Evolutionary conservation across 2,113 vertebrate genomes (phyloP).

Genomic region (Tyrannus savana): DNA sequence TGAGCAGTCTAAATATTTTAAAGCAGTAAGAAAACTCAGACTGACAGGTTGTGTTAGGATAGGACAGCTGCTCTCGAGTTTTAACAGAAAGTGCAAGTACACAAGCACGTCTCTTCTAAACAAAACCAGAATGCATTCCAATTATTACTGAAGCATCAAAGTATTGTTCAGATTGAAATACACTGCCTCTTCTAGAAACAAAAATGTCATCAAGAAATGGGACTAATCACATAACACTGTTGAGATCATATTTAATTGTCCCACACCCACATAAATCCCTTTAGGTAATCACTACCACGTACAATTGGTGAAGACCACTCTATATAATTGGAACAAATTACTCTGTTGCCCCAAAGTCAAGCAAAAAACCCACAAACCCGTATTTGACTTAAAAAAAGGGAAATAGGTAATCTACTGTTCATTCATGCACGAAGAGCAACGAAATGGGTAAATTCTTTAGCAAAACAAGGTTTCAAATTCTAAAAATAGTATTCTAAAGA

Average conservation of each 20-base stretch:
- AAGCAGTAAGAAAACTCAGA: not conserved
- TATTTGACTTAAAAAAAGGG: not conserved
- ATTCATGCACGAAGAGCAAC: not conserved
- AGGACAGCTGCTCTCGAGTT: not conserved
- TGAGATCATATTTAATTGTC: not conserved
- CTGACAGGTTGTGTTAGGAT: not conserved
- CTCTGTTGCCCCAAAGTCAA: not conserved
- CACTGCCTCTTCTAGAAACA: not conserved
- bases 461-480: not conserved
- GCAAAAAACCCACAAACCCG: not conserved
- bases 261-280: not conserved
- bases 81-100: not conserved
- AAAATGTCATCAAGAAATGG: not conserved
- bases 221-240: not conserved
- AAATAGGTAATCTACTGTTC: not conserved
- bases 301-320: not conserved
- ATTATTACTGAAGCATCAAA: not conserved
- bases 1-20: not conserved
- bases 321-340: not conserved
- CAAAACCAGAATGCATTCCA: not conserved
- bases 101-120: not conserved
- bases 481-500: not conserved
- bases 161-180: not conserved
- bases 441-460: not conserved
- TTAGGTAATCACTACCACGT: not conserved